Conservation (phyloP, 1,140 invertebrate genomes). For the Pseudomyrmex dendroicus region DNA sequence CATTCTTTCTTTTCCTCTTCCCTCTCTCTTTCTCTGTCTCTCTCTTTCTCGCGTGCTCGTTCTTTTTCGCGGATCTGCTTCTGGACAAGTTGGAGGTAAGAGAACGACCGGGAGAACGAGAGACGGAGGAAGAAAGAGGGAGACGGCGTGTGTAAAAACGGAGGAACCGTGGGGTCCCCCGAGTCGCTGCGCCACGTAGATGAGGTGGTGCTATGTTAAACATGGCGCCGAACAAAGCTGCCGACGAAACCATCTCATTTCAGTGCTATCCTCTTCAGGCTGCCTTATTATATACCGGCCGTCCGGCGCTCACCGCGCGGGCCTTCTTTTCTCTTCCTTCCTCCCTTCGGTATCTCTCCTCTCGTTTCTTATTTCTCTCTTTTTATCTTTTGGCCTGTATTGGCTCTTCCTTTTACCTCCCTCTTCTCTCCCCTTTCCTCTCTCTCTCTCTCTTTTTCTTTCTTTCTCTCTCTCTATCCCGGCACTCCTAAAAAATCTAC, state of each 20-base stretch:
- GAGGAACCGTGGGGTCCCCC: conserved; percentile 75
- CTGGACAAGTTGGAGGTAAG: conserved; percentile 54
- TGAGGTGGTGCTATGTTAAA: conserved; percentile 84
- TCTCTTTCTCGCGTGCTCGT: conserved; percentile 12
- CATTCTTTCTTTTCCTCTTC: neutral
- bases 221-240: conserved; percentile 84
- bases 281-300: conserved; percentile 83
- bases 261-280: conserved; percentile 82
- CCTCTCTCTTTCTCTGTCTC: neutral
- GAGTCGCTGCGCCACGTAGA: conserved; percentile 80
- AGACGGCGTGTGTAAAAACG: conserved; percentile 75
- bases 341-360: conserved; percentile 52
- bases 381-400: conserved; percentile 44
- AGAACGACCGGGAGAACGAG: conserved; percentile 31
- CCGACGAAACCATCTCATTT: conserved; percentile 85
- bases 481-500: too few species aligned
- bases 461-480: neutral
- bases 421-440: conserved; percentile 16
- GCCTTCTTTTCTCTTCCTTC: conserved; percentile 60
- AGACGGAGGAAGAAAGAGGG: conserved; percentile 52
- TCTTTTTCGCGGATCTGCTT: conserved; percentile 49
- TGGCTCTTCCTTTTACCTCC: conserved; percentile 56
- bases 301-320: conserved; percentile 75
- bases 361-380: conserved; percentile 49
- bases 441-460: conserved; percentile 52